These are phyloP conservation scores for Syrista parreyssii DNA, from an alignment of 2,888 invertebrate genomes.

Conservation along the genomic window DNA sequence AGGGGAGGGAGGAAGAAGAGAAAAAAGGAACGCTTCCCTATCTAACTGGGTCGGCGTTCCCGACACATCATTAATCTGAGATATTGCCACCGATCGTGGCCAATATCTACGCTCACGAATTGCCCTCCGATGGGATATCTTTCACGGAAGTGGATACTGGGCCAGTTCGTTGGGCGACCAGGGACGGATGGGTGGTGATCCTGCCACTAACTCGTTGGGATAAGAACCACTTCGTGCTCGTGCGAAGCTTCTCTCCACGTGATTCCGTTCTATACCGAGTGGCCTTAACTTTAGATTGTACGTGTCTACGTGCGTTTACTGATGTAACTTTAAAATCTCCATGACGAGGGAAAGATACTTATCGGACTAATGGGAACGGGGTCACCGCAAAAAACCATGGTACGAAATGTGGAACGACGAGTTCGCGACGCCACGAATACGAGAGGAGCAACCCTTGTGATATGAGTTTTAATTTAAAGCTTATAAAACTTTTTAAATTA, in stretches of 20 bases:
- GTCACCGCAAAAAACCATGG: background rate
- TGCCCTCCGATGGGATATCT: conserved; percentile 18
- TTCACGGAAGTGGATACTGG: background rate
- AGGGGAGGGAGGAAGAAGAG: background rate
- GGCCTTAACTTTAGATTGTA: background rate
- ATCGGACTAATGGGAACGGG: background rate
- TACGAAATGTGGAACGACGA: background rate
- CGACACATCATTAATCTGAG: conserved; percentile 15
- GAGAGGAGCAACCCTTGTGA: background rate
- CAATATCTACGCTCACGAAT: conserved; percentile 12
- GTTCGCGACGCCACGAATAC: background rate
- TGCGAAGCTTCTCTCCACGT: background rate
- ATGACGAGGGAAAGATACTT: conserved; percentile 8
- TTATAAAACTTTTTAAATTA: conserved; percentile 28
- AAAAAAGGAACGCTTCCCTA: background rate
- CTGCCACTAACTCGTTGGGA: background rate
- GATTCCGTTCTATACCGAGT: background rate
- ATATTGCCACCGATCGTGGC: conserved; percentile 5
- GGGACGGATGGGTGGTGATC: background rate
- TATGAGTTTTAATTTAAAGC: conserved; percentile 25
- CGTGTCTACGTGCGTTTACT: background rate
- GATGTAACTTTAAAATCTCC: background rate
- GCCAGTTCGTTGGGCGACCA: background rate
- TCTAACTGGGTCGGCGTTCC: background rate
- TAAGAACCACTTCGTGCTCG: background rate